Evolutionary conservation across 2,888 invertebrate species (phyloP).

Genomic region (Leptinotarsa haldemani): DNA sequence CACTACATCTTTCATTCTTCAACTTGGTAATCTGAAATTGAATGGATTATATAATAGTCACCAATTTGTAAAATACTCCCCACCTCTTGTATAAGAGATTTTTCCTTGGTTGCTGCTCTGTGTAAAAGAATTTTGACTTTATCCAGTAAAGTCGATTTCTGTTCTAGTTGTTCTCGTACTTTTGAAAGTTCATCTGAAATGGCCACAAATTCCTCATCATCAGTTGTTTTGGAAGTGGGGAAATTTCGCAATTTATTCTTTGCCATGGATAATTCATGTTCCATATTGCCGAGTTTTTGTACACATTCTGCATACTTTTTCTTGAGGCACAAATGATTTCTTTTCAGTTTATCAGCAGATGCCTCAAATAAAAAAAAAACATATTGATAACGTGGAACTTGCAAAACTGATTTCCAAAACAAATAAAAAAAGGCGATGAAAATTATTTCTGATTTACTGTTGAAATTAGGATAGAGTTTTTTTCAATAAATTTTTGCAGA

Average conservation of each 20-base stretch:
- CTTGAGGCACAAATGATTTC: constrained; percentile 59
- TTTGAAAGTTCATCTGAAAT: constrained; percentile 65
- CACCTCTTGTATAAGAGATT: constrained; percentile 72
- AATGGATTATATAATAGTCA: neutral
- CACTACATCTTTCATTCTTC: constrained; percentile 39
- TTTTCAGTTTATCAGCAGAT: constrained; percentile 59
- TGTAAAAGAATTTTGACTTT: constrained; percentile 75
- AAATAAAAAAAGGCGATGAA: too few species aligned
- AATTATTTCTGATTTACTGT: too few species aligned
- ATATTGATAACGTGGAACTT: neutral
- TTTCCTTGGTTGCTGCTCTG: constrained; percentile 75
- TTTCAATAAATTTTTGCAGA: too few species aligned
- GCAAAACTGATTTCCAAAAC: neutral
- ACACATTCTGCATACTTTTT: constrained; percentile 60
- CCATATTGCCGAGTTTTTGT: constrained; percentile 58
- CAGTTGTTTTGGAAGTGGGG: constrained; percentile 42
- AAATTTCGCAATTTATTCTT: constrained; percentile 51
- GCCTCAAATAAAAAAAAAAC: constrained; percentile 47
- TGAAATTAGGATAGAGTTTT: too few species aligned
- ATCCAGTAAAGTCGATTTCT: constrained; percentile 72
- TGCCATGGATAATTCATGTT: constrained; percentile 57
- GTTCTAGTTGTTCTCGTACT: constrained; percentile 70
- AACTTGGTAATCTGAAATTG: constrained; percentile 51
- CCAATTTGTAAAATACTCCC: constrained; percentile 17
- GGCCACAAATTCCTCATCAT: constrained; percentile 45